These are phyloP conservation scores for Euura lappo DNA, from an alignment of 1,140 invertebrate genomes.

Conservation along the genomic window DNA sequence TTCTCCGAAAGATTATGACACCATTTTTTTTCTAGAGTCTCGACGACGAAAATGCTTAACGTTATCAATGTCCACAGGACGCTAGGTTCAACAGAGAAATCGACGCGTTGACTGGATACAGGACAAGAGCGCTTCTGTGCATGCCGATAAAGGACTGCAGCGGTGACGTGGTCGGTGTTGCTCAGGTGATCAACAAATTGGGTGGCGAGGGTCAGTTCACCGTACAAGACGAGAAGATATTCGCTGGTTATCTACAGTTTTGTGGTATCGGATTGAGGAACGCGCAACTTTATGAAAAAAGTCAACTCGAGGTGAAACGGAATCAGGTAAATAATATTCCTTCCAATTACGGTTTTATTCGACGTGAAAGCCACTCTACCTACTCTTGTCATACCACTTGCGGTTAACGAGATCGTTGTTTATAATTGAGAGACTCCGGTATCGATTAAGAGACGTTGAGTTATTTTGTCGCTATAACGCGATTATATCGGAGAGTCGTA, in stretches of 20 bases:
- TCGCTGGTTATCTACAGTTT: constrained; percentile 92
- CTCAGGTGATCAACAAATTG: constrained; percentile 96
- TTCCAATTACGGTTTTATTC: background rate
- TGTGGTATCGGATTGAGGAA: constrained; percentile 95
- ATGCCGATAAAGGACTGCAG: constrained; percentile 96
- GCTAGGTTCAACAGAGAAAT: constrained; percentile 92
- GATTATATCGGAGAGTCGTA: no score
- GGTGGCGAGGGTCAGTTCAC: constrained; percentile 78
- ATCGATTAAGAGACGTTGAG: no score
- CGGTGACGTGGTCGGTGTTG: constrained; percentile 95
- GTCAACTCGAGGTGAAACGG: constrained; percentile 90
- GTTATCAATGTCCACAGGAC: constrained; percentile 69
- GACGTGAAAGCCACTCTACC: background rate
- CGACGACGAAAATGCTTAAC: no score
- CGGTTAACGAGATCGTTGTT: background rate
- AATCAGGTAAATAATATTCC: constrained; percentile 74
- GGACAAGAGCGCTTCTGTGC: constrained; percentile 89
- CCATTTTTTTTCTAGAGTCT: no score
- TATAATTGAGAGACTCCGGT: background rate
- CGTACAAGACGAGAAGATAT: constrained; percentile 88
- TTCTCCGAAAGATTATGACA: no score
- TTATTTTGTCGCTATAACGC: no score
- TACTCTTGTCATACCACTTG: background rate
- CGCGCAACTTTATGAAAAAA: constrained; percentile 93
- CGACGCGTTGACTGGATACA: constrained; percentile 91